A percentile compares a stretch with the other conserved stretches of the same genome.
Conservation (phyloP, 2,113 vertebrate genomes). For the Nesogale talazaci region DNA sequence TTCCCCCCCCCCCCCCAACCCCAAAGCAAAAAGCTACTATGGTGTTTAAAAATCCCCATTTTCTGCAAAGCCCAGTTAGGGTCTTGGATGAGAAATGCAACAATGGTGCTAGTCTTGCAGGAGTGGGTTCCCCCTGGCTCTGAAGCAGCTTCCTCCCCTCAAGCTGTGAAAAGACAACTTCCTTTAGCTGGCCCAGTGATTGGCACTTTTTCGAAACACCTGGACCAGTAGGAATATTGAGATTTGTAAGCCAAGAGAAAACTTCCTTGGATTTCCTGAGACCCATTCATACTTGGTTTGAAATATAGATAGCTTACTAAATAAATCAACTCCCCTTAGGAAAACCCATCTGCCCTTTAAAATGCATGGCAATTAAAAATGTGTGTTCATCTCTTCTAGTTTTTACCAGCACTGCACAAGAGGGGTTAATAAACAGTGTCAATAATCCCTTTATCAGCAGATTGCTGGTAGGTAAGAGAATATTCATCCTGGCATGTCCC, state of each 20-base stretch:
- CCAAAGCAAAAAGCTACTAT: neutral
- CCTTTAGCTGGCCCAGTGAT: neutral
- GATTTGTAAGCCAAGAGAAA: neutral
- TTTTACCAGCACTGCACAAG: constrained; percentile 6
- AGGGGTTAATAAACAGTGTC: constrained; percentile 51
- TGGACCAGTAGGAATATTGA: neutral
- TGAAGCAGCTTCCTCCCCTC: neutral
- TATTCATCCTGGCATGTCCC: neutral
- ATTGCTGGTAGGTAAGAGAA: constrained; percentile 18
- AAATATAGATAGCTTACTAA: constrained; percentile 1
- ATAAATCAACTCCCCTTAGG: neutral
- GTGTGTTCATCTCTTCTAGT: neutral
- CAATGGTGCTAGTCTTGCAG: neutral
- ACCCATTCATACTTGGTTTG: constrained; percentile 1
- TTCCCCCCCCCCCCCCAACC: neutral
- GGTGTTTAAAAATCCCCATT: neutral
- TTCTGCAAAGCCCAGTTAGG: neutral
- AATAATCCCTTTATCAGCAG: constrained; percentile 35
- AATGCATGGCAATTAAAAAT: constrained; percentile 21
- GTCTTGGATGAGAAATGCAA: neutral
- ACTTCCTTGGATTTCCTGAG: neutral
- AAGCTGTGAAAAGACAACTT: neutral
- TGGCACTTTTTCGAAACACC: neutral
- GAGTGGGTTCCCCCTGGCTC: neutral
- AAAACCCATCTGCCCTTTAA: constrained; percentile 35